Percentiles rank a stretch among this genome's conserved stretches.
phyloP scores from a whole-genome alignment of 2,888 invertebrate species.

The Tenthredo mesomela region DNA sequence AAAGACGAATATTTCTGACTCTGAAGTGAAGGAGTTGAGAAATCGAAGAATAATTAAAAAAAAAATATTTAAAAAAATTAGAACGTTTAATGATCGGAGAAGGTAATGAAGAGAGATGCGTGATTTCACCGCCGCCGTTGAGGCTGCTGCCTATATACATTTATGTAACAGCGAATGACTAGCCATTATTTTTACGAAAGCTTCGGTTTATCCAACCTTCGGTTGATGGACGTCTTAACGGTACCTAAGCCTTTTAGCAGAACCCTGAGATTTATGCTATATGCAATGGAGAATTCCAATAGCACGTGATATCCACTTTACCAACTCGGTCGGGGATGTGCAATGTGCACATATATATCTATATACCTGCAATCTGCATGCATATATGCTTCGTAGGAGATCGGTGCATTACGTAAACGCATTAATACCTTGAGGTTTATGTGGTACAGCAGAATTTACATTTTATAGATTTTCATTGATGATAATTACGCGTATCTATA shows the following conservation, averaged over 20 bases:
- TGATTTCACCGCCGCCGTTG: neutral
- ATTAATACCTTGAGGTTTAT: neutral
- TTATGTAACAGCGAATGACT: constrained; percentile 54
- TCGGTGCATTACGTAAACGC: constrained; percentile 25
- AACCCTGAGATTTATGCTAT: constrained; percentile 15
- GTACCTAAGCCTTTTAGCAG: constrained; percentile 34
- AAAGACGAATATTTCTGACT: neutral
- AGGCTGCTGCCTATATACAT: constrained; percentile 36
- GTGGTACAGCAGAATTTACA: neutral
- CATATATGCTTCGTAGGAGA: neutral
- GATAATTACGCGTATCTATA: neutral
- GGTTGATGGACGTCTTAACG: constrained; percentile 52
- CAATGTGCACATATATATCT: neutral
- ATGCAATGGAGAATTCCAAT: constrained; percentile 35
- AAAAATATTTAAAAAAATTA: neutral
- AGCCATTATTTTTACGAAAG: constrained; percentile 46
- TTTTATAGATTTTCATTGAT: neutral
- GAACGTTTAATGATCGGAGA: neutral
- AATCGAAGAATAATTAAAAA: neutral
- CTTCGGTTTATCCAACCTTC: constrained; percentile 37
- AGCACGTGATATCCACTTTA: constrained; percentile 3
- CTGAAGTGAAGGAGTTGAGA: neutral
- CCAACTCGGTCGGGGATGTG: neutral
- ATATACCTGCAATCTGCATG: neutral
- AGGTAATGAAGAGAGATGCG: constrained; percentile 29